Evolutionary conservation across 2,797 vertebrate genomes (phyloP), one percentile per base, ranked within the genome.

Genomic region (Periophthalmus magnuspinnatus): DNA sequence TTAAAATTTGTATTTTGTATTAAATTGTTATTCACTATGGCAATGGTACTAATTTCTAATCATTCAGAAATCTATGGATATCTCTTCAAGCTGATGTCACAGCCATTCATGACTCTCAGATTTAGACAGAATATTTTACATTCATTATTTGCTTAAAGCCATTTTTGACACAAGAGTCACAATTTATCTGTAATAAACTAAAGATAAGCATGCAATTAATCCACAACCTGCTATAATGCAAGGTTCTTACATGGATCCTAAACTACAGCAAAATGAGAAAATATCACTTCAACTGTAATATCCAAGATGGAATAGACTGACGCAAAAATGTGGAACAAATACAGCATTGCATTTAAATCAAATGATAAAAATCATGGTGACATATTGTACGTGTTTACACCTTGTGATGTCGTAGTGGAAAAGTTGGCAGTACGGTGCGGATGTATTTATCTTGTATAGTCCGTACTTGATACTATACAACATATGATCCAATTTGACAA

Each of bases 401-500:
- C 24, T 34, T 6, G 28, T n/a, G 34, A 45, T 65, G 24, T 55
- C 36, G 41, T 9, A 41, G 28, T 36, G 3, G 6, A 48, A 59
- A 33, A 58, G 5, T n/a, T 64, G 62, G 16, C 28, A 61, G 56
- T 17, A 59, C n/a, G 5, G 19, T 5, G 17, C 41, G 10, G n/a
- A 24, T 65, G 69, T 19, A 34, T 66, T 55, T 75, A 62, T 60
- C 50, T n/a, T 3, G n/a, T 57, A 22, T 22, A 70, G 50, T 24
- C 19, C 28, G 61, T 52, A 65, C 63, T 50, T 65, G 69, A 60
- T 59, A 73, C 54, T 24, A 56, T 28, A 38, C 28, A 66, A 66
- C 41, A 69, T 52, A 64, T 67, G 65, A 67, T 67, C 32, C 3
- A 38, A 67, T 67, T 16, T 65, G 54, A 69, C 36, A 68, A 59